A percentile compares a stretch with the other conserved stretches of the same genome.
Evolutionary conservation across 1,140 invertebrate species (phyloP).

Genomic region (Coelopa frigida): DNA sequence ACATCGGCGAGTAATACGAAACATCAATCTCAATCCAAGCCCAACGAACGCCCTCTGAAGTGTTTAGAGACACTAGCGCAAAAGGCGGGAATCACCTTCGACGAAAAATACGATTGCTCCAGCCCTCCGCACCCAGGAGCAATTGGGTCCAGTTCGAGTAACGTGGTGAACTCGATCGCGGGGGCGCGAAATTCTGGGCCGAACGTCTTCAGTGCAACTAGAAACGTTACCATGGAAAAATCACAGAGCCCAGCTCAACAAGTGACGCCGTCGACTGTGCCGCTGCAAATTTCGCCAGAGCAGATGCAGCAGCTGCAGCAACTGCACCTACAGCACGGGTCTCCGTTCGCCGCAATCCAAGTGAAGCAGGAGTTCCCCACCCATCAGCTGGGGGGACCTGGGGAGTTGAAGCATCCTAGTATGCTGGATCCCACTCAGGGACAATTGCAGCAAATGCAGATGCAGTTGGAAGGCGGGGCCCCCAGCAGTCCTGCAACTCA

Average conservation of each 20-base stretch:
- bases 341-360: constrained; percentile 45
- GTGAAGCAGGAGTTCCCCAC: constrained; percentile 47
- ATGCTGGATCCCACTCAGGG: constrained; percentile 45
- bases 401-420: constrained; percentile 42
- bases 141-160: too few species aligned
- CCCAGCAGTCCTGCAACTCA: constrained; percentile 33
- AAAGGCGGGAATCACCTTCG: constrained; percentile 58
- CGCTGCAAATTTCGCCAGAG: constrained; percentile 40
- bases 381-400: constrained; percentile 13
- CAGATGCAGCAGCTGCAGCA: constrained; percentile 42
- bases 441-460: constrained; percentile 46
- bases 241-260: constrained; percentile 44
- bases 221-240: constrained; percentile 36
- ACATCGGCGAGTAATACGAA: too few species aligned
- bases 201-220: too few species aligned
- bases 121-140: constrained; percentile 45
- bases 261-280: constrained; percentile 36
- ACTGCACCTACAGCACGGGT: constrained; percentile 33
- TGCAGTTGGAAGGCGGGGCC: constrained; percentile 38
- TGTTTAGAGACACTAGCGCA: constrained; percentile 59
- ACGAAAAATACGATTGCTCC: constrained; percentile 60
- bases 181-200: too few species aligned
- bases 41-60: constrained; percentile 50
- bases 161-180: too few species aligned
- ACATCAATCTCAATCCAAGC: constrained; percentile 12